Evolutionary conservation across 2,797 vertebrate genomes (phyloP).

Genomic region (Dicrostonyx torquatus): DNA sequence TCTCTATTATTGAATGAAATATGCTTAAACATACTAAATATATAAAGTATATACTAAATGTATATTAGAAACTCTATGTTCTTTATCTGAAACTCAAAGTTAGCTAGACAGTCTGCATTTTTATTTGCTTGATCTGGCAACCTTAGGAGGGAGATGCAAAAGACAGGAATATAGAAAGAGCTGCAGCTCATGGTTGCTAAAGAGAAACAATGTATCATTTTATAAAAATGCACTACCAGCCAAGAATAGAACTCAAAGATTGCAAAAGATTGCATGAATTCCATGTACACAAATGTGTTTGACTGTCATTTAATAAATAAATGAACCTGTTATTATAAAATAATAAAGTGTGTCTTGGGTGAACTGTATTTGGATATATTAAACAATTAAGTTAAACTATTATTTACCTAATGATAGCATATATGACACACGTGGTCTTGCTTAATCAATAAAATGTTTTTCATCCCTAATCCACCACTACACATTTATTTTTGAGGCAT

Average conservation of each 20-base stretch:
- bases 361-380: background rate
- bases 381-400: constrained; percentile 10
- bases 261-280: background rate
- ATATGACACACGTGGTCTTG: background rate
- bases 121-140: background rate
- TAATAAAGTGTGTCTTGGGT: background rate
- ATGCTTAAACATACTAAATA: background rate
- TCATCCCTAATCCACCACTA: background rate
- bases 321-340: constrained; percentile 5
- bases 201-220: background rate
- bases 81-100: constrained; percentile 39
- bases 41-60: background rate
- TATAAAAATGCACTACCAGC: background rate
- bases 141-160: background rate
- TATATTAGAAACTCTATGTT: background rate
- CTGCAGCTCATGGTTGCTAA: background rate
- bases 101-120: background rate
- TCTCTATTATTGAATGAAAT: background rate
- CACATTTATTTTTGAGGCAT: background rate
- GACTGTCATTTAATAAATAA: background rate
- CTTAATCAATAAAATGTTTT: constrained; percentile 26
- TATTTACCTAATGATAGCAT: background rate
- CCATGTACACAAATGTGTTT: background rate
- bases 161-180: background rate
- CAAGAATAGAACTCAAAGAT: background rate